Base-by-base conservation (phyloP, 2,113 vertebrate species). In the Albula glossodonta region DNA sequence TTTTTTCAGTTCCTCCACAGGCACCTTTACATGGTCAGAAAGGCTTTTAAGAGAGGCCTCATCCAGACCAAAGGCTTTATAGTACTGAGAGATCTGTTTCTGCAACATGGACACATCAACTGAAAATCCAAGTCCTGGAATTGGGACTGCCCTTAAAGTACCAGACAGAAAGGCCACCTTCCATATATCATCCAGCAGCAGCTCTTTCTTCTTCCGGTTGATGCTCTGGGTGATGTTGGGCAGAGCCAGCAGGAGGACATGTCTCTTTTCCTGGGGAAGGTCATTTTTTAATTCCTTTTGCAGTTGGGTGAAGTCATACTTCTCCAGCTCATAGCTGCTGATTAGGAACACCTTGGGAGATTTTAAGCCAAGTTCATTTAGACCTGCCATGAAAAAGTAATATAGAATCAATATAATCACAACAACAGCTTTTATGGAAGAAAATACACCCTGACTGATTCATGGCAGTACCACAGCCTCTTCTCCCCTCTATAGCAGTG, bases 1-100 rank as follows among this genome's bases (percentile, higher is more conserved):
- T 0, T 87, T 88, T 84, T 91, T 93, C 87, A 96, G 89, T 74
- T 95, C 94, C 0, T 93, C 91, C 0, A 95, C 88, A 56, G 92
- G 88, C 52, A 93, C 93, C 63, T 85, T 90, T 89, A 92, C 91
- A 81, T 91, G 92, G 66, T 91, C 85, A 0, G 94, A 93, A 83
- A 95, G 89, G 78, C 81, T 92, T 70, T 88, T 50, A 88, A 96
- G 90, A 0, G 93, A 93, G 31, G 90, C 85, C 0, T 93, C 90
- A 3, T 95, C 94, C 78, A 95, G 88, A 84, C 94, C 92, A 0
- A 96, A 96, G 84, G 88, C 90, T 56, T 70, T 70, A 77, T 92
- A 92, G 84, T 95, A 95, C 19, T 48, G 84, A 0, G 87, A 85
- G 86, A 95, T 84, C 0, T 91, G 89, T 48, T 51, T 84, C 2